phyloP scores from a whole-genome alignment of 2,113 vertebrate species.

The Hucho hucho region DNA sequence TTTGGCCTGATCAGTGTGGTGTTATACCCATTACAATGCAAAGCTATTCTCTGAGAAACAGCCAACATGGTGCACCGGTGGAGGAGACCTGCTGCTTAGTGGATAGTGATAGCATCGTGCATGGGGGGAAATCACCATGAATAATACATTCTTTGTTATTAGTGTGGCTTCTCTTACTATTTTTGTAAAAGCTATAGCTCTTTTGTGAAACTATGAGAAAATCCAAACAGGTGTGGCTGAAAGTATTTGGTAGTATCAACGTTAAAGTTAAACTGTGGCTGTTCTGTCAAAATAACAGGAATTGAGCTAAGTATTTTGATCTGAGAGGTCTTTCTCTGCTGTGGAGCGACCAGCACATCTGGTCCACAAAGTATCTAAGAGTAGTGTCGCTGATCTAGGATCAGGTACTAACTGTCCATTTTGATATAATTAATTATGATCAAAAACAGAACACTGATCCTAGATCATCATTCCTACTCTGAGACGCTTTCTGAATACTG shows the following conservation, averaged over 20 bases:
- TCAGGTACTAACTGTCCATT: too few relatives aligned
- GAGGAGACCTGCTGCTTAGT: background rate
- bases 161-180: conserved; percentile 13
- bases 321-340: background rate
- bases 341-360: background rate
- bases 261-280: background rate
- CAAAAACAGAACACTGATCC: too few relatives aligned
- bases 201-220: background rate
- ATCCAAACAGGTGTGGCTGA: background rate
- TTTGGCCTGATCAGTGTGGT: background rate
- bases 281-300: background rate
- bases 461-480: too few relatives aligned
- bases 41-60: conserved; percentile 9
- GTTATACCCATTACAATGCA: conserved; percentile 18
- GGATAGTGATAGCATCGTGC: conserved; percentile 6
- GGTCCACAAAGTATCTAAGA: too few relatives aligned
- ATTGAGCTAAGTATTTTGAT: background rate
- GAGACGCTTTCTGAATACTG: too few relatives aligned
- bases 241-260: background rate
- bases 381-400: too few relatives aligned
- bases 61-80: background rate
- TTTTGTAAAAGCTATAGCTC: conserved; percentile 1
- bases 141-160: conserved; percentile 13
- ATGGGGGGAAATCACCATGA: background rate
- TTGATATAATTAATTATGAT: too few relatives aligned